phyloP scores from a whole-genome alignment of 2,797 vertebrate species.

The Anguilla marmorata region DNA sequence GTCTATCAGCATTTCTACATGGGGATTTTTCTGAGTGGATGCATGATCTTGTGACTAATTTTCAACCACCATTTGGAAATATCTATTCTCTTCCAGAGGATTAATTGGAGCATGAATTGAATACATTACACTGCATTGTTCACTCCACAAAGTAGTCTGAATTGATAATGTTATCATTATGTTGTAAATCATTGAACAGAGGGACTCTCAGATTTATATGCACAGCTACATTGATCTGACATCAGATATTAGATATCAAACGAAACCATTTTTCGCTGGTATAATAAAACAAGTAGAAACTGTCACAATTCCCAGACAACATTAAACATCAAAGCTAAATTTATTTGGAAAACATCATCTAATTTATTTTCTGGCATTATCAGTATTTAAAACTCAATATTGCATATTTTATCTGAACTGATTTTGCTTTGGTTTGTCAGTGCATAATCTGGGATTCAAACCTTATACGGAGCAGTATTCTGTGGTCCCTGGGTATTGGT shows the following conservation, averaged over 20 bases:
- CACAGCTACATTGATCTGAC: neutral
- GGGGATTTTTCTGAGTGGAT: neutral
- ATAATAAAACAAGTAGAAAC: too few relatives aligned
- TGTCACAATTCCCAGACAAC: too few relatives aligned
- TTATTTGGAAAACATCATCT: neutral
- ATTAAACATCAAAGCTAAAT: neutral
- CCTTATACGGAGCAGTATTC: too few relatives aligned
- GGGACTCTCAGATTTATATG: neutral
- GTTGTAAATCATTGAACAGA: slow-evolving; percentile 2
- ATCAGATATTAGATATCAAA: neutral
- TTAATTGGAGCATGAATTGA: neutral
- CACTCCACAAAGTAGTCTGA: neutral
- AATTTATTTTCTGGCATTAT: too few relatives aligned
- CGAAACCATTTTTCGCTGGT: too few relatives aligned
- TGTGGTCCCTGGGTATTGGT: too few relatives aligned
- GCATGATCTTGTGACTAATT: neutral
- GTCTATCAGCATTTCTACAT: slow-evolving; percentile 21
- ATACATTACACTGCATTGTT: neutral
- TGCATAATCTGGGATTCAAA: too few relatives aligned
- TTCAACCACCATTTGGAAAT: neutral
- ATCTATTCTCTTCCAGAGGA: neutral
- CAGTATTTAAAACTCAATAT: too few relatives aligned
- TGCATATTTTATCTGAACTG: neutral
- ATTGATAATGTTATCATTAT: neutral
- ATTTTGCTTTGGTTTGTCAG: too few relatives aligned